Base-by-base conservation (phyloP, 2,797 vertebrate genomes). In the Rousettus madagascariensis region DNA sequence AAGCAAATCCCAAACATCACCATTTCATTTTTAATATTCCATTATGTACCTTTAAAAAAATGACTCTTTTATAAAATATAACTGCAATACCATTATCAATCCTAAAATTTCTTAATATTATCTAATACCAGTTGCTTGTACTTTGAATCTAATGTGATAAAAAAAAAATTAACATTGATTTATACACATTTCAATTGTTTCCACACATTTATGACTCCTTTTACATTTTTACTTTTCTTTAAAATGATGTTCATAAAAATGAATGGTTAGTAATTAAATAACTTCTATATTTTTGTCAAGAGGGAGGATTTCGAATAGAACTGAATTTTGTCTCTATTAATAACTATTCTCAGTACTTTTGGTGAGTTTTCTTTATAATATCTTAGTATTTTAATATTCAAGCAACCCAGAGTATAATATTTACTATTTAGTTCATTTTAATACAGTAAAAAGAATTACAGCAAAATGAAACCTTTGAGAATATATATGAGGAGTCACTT, bases 371-470 rank as follows among this genome's bases (percentile, higher is more conserved):
- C 41, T 33, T 88, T 46, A 85, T 1, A 59, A n/a, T 77, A 68
- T 94, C 24, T 95, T 95, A n/a, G 17, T 87, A 95, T 85, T 78
- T 95, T 78, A 86, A 94, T 74, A 96, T 57, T 30, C 5, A 84
- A 96, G 36, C 30, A 77, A 78, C 36, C 30, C 55, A 84, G 4
- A 82, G 20, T 55, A 4, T 71, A 86, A 86, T 87, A 75, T 88
- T 90, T 93, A 71, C 55, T 63, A 86, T 84, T 96, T 84, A 83
- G 41, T 86, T 90, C 20, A 74, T 68, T 90, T 91, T 88, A 75
- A 38, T 72, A 88, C 7, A 90, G 22, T 85, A 82, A 83, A 74
- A 74, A 66, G 30, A 95, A 90, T 57, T 92, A 66, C 1, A 84
- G 43, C 30, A 65, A 96, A 77, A 92, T 72, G 74, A 88, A 82